Percentiles rank a stretch among this genome's conserved stretches.
Conservation (phyloP, 2,797 vertebrate species). For the Uromys caudimaculatus region DNA sequence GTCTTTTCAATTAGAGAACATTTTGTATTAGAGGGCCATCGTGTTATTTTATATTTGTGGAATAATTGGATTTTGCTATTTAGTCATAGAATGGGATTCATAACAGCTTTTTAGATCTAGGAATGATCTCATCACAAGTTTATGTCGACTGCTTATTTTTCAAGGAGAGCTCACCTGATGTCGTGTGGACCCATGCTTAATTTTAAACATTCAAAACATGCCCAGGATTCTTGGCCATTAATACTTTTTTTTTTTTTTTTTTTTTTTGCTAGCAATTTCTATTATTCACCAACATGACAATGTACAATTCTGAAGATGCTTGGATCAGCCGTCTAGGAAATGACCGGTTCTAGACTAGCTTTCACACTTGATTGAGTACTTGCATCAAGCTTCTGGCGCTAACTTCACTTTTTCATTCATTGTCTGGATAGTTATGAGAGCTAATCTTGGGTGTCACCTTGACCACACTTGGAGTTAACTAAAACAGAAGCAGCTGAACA, state of each 20-base stretch:
- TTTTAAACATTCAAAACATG: constrained; percentile 43
- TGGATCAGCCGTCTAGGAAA: neutral
- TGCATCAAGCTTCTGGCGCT: neutral
- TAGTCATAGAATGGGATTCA: neutral
- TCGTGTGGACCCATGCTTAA: neutral
- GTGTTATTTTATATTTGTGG: neutral
- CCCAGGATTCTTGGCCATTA: neutral
- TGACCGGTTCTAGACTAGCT: neutral
- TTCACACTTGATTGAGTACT: neutral
- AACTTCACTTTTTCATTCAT: neutral
- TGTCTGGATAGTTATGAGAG: constrained; percentile 2
- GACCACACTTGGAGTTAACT: neutral
- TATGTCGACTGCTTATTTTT: neutral
- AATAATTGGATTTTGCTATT: constrained; percentile 10
- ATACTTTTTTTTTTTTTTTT: neutral
- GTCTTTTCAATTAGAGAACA: neutral
- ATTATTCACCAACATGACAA: neutral
- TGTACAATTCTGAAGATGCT: neutral
- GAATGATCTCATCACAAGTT: neutral
- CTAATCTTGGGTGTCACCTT: neutral
- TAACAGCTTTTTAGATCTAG: neutral
- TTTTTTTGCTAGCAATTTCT: neutral
- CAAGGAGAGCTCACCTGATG: neutral
- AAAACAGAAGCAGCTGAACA: neutral
- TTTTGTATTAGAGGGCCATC: neutral